Evolutionary conservation across 2,888 invertebrate species (phyloP).

Genomic region (Drosophila gaucha): DNA sequence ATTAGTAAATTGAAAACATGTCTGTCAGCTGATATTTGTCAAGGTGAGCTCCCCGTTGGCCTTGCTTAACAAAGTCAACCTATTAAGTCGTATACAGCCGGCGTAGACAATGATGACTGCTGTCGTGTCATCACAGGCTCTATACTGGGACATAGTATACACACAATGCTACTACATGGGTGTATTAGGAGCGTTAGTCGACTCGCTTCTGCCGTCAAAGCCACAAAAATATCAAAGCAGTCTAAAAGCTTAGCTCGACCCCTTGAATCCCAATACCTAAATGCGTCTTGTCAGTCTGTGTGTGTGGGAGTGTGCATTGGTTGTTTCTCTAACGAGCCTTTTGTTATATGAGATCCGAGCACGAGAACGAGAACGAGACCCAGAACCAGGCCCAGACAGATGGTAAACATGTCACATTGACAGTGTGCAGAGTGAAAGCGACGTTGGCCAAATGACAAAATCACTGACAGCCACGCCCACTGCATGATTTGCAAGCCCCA

Average conservation of each 20-base stretch:
- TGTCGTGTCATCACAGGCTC: conserved; percentile 58
- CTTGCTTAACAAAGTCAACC: conserved; percentile 59
- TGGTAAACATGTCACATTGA: conserved; percentile 81
- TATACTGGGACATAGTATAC: conserved; percentile 10
- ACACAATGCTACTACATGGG: conserved; percentile 1
- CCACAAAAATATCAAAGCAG: conserved; percentile 52
- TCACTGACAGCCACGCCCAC: conserved; percentile 45
- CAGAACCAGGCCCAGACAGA: conserved; percentile 68
- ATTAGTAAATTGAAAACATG: conserved; percentile 34
- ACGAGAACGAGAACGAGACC: conserved; percentile 28
- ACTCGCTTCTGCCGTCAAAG: conserved; percentile 20
- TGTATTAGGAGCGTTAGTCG: conserved; percentile 5
- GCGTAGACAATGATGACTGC: conserved; percentile 58
- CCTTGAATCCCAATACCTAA: conserved; percentile 36
- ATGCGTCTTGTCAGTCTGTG: conserved; percentile 16
- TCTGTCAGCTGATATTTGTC: conserved; percentile 10
- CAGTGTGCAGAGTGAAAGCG: conserved; percentile 73
- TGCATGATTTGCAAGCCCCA: conserved; percentile 21
- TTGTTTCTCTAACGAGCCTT: conserved; percentile 62
- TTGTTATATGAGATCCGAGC: conserved; percentile 60
- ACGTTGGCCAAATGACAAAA: conserved; percentile 70
- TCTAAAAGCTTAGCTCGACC: conserved; percentile 44
- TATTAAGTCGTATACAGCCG: conserved; percentile 53
- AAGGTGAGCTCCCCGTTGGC: conserved; percentile 19
- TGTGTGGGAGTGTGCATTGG: conserved; percentile 27